Evolutionary conservation across 1,140 invertebrate genomes (phyloP).

Genomic region (Drosophila orosa): DNA sequence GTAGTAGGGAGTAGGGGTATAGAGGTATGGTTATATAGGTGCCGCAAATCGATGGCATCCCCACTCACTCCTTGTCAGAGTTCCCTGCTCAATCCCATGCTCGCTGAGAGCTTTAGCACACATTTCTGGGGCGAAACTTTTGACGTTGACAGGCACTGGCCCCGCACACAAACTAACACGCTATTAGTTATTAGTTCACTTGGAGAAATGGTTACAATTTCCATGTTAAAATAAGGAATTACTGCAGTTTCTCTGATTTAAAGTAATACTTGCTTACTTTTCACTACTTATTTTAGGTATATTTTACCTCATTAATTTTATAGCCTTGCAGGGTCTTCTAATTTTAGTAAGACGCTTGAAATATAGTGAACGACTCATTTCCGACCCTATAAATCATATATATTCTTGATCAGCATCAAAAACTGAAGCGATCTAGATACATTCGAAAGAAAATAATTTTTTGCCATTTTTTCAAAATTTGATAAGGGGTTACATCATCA

Average conservation of each 20-base stretch:
- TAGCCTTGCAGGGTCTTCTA: no score
- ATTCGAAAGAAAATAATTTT: no score
- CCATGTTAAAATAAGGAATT: background rate
- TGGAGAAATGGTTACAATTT: background rate
- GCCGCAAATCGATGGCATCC: slow-evolving; percentile 61
- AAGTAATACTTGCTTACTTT: background rate
- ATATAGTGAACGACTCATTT: no score
- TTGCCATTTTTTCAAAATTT: no score
- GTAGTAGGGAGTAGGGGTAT: background rate
- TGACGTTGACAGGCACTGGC: slow-evolving; percentile 66
- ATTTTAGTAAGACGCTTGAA: no score
- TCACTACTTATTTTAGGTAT: background rate
- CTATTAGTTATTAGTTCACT: slow-evolving; percentile 53
- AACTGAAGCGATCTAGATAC: no score
- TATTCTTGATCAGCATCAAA: no score
- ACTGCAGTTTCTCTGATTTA: background rate
- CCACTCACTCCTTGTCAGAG: slow-evolving; percentile 27
- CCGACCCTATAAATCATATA: no score
- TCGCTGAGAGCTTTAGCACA: slow-evolving; percentile 53
- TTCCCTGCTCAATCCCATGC: background rate
- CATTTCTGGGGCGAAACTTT: slow-evolving; percentile 69
- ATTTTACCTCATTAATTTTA: background rate
- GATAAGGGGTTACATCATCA: no score
- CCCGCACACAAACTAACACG: slow-evolving; percentile 13
- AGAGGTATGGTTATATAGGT: slow-evolving; percentile 15